Percentiles rank a stretch among this genome's conserved stretches.
Evolutionary conservation across 1,140 invertebrate species (phyloP).

Genomic region (Bombus pascuorum): DNA sequence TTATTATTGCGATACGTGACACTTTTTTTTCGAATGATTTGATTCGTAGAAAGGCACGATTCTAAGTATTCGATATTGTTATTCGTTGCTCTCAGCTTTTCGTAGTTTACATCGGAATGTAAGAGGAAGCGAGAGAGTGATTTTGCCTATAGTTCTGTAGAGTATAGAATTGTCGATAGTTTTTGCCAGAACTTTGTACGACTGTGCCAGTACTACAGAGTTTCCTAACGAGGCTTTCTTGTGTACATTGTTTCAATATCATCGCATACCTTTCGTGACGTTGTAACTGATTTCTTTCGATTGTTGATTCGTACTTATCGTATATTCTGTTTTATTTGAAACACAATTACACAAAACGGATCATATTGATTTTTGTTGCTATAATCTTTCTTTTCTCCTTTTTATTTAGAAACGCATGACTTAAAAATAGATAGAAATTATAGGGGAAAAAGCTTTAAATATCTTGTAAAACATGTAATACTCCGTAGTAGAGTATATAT

Average conservation of each 20-base stretch:
- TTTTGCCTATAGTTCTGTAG: not conserved
- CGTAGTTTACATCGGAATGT: not conserved
- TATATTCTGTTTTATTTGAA: too few relatives aligned
- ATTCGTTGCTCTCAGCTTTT: not conserved
- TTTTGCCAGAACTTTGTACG: not conserved
- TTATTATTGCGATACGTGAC: constrained; percentile 4
- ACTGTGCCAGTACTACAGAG: not conserved
- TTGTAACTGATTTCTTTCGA: not conserved
- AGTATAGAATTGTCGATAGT: not conserved
- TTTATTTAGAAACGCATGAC: not conserved
- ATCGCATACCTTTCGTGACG: not conserved
- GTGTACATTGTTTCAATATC: constrained; percentile 8
- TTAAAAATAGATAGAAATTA: too few relatives aligned
- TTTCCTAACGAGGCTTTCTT: constrained; percentile 4
- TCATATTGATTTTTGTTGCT: not conserved
- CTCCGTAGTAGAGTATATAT: too few relatives aligned
- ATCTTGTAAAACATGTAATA: too few relatives aligned
- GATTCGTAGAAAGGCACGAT: constrained; percentile 12
- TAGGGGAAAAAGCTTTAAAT: too few relatives aligned
- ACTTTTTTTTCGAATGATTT: not conserved
- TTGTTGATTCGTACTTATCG: not conserved
- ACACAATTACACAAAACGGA: not conserved
- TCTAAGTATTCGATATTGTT: constrained; percentile 15
- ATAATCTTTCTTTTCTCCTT: not conserved
- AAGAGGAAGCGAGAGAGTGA: not conserved